Evolutionary conservation across 2,888 invertebrate genomes (phyloP).

Genomic region (Parthenolecanium corni): DNA sequence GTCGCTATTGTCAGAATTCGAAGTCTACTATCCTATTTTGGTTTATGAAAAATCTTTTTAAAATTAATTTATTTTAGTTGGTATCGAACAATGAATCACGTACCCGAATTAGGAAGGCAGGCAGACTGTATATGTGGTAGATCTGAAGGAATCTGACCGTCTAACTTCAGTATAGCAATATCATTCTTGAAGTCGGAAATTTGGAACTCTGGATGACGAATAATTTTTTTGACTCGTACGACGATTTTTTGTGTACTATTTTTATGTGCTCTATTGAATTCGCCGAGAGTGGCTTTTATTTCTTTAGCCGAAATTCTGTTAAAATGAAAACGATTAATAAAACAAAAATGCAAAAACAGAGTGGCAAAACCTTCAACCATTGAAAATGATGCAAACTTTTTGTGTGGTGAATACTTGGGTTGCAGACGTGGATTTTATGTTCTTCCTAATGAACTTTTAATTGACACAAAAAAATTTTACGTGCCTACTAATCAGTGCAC

Average conservation of each 20-base stretch:
- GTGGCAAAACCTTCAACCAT: too few relatives aligned
- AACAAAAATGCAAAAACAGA: too few relatives aligned
- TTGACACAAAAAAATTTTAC: too few relatives aligned
- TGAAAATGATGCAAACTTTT: too few relatives aligned
- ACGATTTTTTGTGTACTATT: slow-evolving; percentile 32
- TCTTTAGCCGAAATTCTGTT: slow-evolving; percentile 31
- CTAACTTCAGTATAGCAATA: slow-evolving; percentile 59
- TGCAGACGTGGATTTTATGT: too few relatives aligned
- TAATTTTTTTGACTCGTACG: slow-evolving; percentile 40
- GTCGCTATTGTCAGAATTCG: too few relatives aligned
- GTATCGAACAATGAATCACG: too few relatives aligned
- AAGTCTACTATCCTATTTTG: too few relatives aligned
- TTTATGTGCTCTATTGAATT: slow-evolving; percentile 44
- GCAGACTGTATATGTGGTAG: slow-evolving; percentile 44
- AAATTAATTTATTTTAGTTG: not conserved
- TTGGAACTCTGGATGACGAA: slow-evolving; percentile 56
- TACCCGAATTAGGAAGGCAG: slow-evolving; percentile 45
- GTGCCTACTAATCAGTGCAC: too few relatives aligned
- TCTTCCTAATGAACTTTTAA: too few relatives aligned
- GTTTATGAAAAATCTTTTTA: too few relatives aligned
- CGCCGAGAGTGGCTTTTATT: slow-evolving; percentile 46
- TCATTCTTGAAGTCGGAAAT: slow-evolving; percentile 62
- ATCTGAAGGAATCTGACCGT: slow-evolving; percentile 49
- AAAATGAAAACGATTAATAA: not conserved
- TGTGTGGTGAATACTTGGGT: too few relatives aligned